These are phyloP conservation scores for Epirrhoe tristata DNA, from an alignment of 2,888 invertebrate species.

Conservation along the genomic window DNA sequence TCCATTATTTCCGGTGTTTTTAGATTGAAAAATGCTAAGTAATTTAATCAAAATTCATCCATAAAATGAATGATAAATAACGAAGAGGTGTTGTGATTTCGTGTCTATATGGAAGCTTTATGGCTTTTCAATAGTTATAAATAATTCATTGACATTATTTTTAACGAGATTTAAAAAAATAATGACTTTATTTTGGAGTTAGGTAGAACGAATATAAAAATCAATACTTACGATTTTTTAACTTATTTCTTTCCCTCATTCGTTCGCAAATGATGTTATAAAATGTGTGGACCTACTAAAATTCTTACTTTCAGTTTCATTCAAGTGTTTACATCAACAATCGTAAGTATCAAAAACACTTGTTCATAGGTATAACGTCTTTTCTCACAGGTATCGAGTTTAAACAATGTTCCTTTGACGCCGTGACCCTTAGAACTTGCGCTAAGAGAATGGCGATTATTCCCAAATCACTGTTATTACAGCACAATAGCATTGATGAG, in stretches of 20 bases:
- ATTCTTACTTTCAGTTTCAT: not conserved
- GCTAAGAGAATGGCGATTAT: conserved; percentile 73
- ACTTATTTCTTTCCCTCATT: not conserved
- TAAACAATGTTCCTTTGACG: conserved; percentile 58
- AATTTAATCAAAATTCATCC: conserved; percentile 34
- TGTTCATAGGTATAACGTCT: conserved; percentile 61
- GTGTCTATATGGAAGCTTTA: conserved; percentile 23
- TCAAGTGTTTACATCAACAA: conserved; percentile 25
- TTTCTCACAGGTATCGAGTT: conserved; percentile 82
- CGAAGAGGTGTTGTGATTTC: not conserved
- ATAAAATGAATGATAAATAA: conserved; percentile 18
- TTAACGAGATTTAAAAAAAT: not conserved
- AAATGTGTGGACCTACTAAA: not conserved
- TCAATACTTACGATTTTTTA: not conserved
- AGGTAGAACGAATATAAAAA: not conserved
- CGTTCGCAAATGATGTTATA: not conserved
- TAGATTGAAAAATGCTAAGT: conserved; percentile 36
- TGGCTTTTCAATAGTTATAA: conserved; percentile 20
- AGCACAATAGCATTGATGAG: conserved; percentile 68
- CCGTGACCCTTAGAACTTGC: conserved; percentile 54
- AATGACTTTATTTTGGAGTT: not conserved
- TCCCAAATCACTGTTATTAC: conserved; percentile 79
- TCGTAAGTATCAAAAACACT: conserved; percentile 42
- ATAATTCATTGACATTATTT: conserved; percentile 10
- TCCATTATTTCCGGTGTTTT: conserved; percentile 14